phyloP scores from a whole-genome alignment of 1,140 invertebrate genomes.

The Solenopsis invicta region DNA sequence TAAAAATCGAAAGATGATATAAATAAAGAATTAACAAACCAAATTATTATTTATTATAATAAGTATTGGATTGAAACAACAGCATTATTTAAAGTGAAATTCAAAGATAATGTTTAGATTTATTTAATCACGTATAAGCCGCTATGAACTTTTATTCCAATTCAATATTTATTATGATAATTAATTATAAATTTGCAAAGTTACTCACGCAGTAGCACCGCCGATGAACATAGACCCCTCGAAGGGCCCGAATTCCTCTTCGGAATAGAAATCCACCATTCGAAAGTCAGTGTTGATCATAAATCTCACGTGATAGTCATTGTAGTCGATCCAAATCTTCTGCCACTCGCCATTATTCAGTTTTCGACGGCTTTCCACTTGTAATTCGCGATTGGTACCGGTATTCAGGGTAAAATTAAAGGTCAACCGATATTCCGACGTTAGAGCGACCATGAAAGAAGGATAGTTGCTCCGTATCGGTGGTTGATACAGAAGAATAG shows the following conservation, averaged over 20 bases:
- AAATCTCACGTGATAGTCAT: constrained; percentile 97
- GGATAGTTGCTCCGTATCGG: constrained; percentile 95
- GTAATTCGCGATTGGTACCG: constrained; percentile 92
- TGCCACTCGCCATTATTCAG: constrained; percentile 98
- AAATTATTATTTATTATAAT: background rate
- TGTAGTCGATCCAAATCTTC: constrained; percentile 97
- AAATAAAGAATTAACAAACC: background rate
- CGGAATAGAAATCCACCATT: constrained; percentile 94
- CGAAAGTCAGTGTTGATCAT: constrained; percentile 96
- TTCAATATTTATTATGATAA: background rate
- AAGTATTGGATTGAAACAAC: background rate
- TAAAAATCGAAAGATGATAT: constrained; percentile 81
- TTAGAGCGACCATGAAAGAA: constrained; percentile 95
- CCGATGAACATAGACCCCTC: constrained; percentile 97
- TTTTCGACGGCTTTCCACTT: constrained; percentile 93
- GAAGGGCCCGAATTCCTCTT: constrained; percentile 96
- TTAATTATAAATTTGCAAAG: background rate
- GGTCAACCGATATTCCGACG: constrained; percentile 93
- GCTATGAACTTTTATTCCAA: no score
- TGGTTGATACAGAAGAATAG: constrained; percentile 96
- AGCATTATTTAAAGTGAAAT: no score
- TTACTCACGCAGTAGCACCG: constrained; percentile 94
- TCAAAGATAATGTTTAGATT: no score
- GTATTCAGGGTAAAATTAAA: constrained; percentile 97
- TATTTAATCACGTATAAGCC: no score